Base-by-base conservation (phyloP, 2,888 invertebrate species). In the Carcina quercana region DNA sequence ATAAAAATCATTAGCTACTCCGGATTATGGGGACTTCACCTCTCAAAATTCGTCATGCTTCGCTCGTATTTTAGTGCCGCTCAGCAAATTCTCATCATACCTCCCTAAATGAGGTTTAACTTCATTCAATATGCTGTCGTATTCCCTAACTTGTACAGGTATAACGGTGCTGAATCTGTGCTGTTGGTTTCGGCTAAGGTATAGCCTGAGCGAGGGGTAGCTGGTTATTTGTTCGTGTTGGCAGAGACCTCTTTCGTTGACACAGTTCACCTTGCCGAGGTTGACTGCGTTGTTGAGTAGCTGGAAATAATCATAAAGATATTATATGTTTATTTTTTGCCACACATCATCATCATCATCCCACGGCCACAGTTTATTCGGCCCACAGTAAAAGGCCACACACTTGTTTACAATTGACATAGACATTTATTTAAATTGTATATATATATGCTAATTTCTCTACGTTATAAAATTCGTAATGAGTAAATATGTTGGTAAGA, bases 201-300 rank as follows among this genome's bases (percentile, higher is more conserved):
- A 84, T 0, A 84, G 50, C 10, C 62, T 63, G 2, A 84, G 59
- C 0, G 74, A 63, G 0, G 84, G 84, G 43, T 84, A 84, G 31
- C 64, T 61, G 15, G 59, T 59, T 14, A 84, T 64, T 19, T 71
- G 70, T 37, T 84, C 79, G 43, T 72, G 66, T 35, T 75, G 73
- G 42, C 84, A 85, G 1, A 83, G 40, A 1, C 63, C 59, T 2
- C 79, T 63, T 14, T 83, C 80, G 3, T 53, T 54, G 4, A 78
- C 36, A 48, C 84, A 85, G 52, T 84, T 75, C 38, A 84, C 84
- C 58, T 67, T 73, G 30, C 79, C 84, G 5, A 75, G 61, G 12
- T 74, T 57, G 0, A 82, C 65, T 2, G 64, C 63, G 38, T 69
- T 63, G 49, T 67, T 61, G 2, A 84, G 55, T 10, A 59, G 40